Conservation (phyloP, 2,113 vertebrate genomes). For the Bufo bufo region DNA sequence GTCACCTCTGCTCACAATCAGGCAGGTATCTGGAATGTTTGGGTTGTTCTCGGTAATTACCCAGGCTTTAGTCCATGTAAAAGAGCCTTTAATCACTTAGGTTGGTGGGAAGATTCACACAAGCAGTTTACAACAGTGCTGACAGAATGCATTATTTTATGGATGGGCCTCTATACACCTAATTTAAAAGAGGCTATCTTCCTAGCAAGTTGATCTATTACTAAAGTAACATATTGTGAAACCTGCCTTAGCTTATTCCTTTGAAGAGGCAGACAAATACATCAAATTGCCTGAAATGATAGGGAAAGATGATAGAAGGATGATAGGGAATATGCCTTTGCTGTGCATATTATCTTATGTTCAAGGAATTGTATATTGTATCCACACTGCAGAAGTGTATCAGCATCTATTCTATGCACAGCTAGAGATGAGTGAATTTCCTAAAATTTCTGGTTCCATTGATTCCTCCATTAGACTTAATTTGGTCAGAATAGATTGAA, state of each 20-base stretch:
- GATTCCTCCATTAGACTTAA: too few species aligned
- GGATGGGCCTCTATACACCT: not conserved
- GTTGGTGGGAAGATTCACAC: not conserved
- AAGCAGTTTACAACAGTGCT: not conserved
- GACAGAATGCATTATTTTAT: not conserved
- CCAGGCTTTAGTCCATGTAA: too few species aligned
- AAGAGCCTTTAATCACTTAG: not conserved
- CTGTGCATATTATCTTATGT: conserved; percentile 28
- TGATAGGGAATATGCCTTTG: conserved; percentile 35
- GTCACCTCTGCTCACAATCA: too few species aligned
- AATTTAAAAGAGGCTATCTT: conserved; percentile 40
- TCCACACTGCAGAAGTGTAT: not conserved
- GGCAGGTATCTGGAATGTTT: too few species aligned
- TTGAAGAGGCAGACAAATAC: conserved; percentile 43
- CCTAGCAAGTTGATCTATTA: conserved; percentile 24
- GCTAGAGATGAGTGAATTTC: not conserved
- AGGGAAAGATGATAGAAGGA: conserved; percentile 44
- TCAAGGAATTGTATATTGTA: conserved; percentile 1
- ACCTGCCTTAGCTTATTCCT: conserved; percentile 38
- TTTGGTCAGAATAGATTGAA: too few species aligned
- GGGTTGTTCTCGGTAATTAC: too few species aligned
- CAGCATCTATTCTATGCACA: not conserved
- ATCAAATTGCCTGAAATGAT: conserved; percentile 49
- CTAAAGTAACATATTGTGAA: conserved; percentile 50
- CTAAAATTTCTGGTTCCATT: too few species aligned